Conservation (phyloP, 37 sponge, comb jelly and placozoan species). For the Ianthella basta region DNA sequence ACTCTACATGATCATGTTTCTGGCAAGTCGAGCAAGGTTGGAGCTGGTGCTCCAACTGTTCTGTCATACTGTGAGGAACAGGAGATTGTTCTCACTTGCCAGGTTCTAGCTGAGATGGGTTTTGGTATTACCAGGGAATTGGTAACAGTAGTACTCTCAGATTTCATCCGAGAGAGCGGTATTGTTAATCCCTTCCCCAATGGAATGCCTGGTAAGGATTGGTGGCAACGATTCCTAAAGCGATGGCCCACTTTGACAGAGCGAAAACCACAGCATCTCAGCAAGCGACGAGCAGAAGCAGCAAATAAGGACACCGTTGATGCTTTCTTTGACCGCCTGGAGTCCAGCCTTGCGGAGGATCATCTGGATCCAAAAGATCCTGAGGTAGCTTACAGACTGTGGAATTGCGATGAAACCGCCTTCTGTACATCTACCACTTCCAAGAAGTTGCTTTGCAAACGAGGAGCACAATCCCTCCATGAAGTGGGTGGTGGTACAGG, state of each 20-base stretch:
- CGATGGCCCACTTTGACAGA: too few species aligned
- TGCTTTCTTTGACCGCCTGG: not conserved
- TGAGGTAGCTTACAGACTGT: not conserved
- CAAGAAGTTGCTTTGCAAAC: too few species aligned
- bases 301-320: not conserved
- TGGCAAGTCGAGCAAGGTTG: not conserved
- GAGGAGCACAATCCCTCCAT: not conserved
- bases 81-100: constrained; percentile 38
- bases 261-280: constrained; percentile 12
- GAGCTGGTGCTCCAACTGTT: constrained; percentile 48
- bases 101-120: constrained; percentile 60
- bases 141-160: constrained; percentile 36
- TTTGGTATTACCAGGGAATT: constrained; percentile 59
- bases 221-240: constrained; percentile 54
- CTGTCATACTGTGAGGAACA: constrained; percentile 39
- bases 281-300: not conserved
- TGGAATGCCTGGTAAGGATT: constrained; percentile 46
- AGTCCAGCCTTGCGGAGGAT: not conserved
- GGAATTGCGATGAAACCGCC: not conserved
- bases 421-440: not conserved
- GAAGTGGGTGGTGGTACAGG: constrained; percentile 22
- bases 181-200: constrained; percentile 34
- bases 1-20: constrained; percentile 44
- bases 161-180: constrained; percentile 36
- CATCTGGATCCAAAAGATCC: not conserved